A percentile compares a stretch with the other conserved stretches of the same genome.
phyloP scores from a whole-genome alignment of 2,797 vertebrate genomes.

The Parauchenoglanis ngamensis region DNA sequence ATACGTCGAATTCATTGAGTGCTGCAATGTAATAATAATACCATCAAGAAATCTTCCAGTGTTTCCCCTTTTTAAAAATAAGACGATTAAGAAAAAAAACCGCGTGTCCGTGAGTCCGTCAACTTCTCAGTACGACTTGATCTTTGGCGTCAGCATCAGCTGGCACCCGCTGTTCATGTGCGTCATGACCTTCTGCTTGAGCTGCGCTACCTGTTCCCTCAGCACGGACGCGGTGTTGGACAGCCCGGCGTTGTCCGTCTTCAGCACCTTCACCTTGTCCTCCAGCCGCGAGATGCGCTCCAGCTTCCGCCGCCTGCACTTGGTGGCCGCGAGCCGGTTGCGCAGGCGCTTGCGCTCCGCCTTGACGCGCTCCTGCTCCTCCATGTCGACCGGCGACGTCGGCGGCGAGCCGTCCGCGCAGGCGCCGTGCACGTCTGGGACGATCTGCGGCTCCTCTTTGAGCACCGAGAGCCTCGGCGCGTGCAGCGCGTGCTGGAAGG shows the following conservation, averaged over 20 bases:
- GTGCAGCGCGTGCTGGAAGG: conserved; percentile 76
- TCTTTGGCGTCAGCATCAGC: conserved; percentile 86
- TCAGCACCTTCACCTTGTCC: conserved; percentile 89
- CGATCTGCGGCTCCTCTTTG: conserved; percentile 92
- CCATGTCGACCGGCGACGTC: conserved; percentile 89
- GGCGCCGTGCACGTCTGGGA: conserved; percentile 84
- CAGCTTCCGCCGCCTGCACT: conserved; percentile 90
- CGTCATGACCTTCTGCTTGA: conserved; percentile 92
- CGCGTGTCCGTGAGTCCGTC: conserved; percentile 18
- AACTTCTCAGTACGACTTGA: conserved; percentile 77
- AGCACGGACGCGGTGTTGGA: conserved; percentile 84
- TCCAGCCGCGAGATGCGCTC: conserved; percentile 92
- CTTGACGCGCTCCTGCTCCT: conserved; percentile 89
- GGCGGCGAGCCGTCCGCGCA: conserved; percentile 84
- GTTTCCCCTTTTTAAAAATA: conserved; percentile 52
- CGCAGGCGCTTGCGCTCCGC: conserved; percentile 88
- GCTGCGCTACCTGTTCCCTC: conserved; percentile 89
- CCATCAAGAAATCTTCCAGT: conserved; percentile 63
- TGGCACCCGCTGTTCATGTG: conserved; percentile 93
- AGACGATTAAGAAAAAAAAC: neutral
- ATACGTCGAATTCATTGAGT: conserved; percentile 65
- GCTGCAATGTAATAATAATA: conserved; percentile 61
- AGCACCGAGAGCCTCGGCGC: conserved; percentile 71
- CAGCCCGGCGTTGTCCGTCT: conserved; percentile 88
- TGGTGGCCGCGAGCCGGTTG: conserved; percentile 91